phyloP scores from a whole-genome alignment of 2,888 invertebrate species.

The Lathronympha strigana region DNA sequence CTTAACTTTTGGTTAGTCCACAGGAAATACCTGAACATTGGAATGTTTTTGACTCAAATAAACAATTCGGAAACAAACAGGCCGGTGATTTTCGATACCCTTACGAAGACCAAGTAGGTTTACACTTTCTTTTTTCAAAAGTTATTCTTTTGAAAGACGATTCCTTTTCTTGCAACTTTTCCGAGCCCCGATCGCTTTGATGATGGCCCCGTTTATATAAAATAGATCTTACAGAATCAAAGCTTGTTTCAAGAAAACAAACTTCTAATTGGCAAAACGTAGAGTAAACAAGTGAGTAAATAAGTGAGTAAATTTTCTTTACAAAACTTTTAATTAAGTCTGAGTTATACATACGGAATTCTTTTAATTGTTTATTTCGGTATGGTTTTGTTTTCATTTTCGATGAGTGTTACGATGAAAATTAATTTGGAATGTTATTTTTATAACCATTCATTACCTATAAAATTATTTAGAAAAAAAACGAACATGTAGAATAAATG shows the following conservation, averaged over 20 bases:
- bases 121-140: conserved; percentile 41
- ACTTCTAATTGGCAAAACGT: conserved; percentile 26
- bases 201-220: background rate
- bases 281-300: too few species aligned
- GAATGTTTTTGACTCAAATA: too few species aligned
- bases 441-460: too few species aligned
- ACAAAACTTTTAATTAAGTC: conserved; percentile 17
- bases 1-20: too few species aligned
- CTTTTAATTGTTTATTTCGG: background rate
- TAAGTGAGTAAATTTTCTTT: conserved; percentile 1
- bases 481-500: too few species aligned
- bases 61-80: conserved; percentile 42
- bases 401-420: background rate
- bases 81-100: conserved; percentile 40
- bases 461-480: too few species aligned
- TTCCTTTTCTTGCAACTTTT: conserved; percentile 9
- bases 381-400: background rate
- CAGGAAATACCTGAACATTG: too few species aligned
- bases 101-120: conserved; percentile 42
- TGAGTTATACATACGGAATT: background rate
- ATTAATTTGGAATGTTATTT: too few species aligned
- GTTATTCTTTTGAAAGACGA: background rate
- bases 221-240: conserved; percentile 8
- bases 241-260: conserved; percentile 13
- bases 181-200: conserved; percentile 15